Conservation (phyloP, 2,797 vertebrate genomes). For the Peromyscus melanophrys region DNA sequence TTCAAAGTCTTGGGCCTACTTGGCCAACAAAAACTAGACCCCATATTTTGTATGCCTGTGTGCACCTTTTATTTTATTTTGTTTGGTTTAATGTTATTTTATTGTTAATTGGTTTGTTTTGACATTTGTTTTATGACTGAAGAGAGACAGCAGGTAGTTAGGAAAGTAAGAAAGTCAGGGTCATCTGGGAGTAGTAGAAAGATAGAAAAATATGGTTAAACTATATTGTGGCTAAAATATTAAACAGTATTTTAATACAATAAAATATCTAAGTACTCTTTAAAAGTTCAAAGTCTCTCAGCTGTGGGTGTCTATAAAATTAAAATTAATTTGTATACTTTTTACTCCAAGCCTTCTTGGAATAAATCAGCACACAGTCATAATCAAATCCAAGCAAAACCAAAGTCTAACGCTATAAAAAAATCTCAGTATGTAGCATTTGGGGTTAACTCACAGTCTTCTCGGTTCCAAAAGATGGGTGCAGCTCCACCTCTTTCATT, state of each 20-base stretch:
- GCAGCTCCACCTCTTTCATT: not conserved
- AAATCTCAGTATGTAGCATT: not conserved
- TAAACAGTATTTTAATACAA: not conserved
- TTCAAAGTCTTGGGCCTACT: not conserved
- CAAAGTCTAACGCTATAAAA: not conserved
- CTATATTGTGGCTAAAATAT: not conserved
- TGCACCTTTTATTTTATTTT: not conserved
- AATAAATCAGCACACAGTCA: not conserved
- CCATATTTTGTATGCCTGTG: not conserved
- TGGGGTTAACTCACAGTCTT: not conserved
- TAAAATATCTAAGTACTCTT: not conserved
- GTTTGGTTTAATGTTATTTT: too few relatives aligned
- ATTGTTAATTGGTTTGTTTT: too few relatives aligned
- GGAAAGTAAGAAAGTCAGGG: too few relatives aligned
- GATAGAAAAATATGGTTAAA: not conserved
- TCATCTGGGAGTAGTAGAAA: not conserved
- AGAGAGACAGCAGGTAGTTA: too few relatives aligned
- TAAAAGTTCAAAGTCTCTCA: not conserved
- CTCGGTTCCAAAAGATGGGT: not conserved
- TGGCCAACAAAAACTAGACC: not conserved
- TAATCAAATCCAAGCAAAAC: not conserved
- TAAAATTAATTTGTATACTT: not conserved
- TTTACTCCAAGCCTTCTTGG: not conserved
- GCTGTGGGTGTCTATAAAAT: not conserved
- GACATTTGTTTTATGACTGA: too few relatives aligned